Percentiles rank a stretch among this genome's conserved stretches.
phyloP scores from a whole-genome alignment of 2,113 vertebrate species.

The Vulpes lagopus region DNA sequence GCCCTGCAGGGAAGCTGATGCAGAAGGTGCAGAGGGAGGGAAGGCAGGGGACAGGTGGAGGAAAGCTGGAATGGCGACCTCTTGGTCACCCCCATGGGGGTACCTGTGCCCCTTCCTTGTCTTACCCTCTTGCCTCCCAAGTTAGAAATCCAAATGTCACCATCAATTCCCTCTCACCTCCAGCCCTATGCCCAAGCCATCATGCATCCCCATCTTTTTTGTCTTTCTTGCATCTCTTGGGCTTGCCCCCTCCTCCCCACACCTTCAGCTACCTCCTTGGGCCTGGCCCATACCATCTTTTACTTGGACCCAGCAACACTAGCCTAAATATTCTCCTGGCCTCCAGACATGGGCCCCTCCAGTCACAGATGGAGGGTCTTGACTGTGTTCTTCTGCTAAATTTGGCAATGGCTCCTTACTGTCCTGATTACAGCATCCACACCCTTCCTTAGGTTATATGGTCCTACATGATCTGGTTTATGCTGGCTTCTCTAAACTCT shows the following conservation, averaged over 20 bases:
- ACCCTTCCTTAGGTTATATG: background rate
- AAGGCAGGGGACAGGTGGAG: background rate
- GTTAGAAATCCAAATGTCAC: background rate
- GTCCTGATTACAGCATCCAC: background rate
- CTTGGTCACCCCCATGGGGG: too few species aligned
- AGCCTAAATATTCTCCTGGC: background rate
- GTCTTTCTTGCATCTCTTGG: background rate
- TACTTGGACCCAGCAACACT: background rate
- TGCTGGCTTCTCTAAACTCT: background rate
- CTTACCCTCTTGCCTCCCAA: background rate
- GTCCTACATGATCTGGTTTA: background rate
- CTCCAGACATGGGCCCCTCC: background rate
- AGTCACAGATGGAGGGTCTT: background rate
- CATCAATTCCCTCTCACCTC: background rate
- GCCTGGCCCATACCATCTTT: background rate
- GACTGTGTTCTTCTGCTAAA: background rate
- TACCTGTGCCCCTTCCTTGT: background rate
- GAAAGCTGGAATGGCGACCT: background rate
- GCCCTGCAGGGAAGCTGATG: rapidly evolving
- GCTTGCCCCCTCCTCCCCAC: background rate
- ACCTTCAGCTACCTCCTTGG: background rate
- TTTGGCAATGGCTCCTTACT: background rate
- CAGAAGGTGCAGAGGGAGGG: background rate
- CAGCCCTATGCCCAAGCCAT: background rate
- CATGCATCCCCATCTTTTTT: background rate